phyloP scores from a whole-genome alignment of 2,888 invertebrate species.

The Priocnemis perturbator region DNA sequence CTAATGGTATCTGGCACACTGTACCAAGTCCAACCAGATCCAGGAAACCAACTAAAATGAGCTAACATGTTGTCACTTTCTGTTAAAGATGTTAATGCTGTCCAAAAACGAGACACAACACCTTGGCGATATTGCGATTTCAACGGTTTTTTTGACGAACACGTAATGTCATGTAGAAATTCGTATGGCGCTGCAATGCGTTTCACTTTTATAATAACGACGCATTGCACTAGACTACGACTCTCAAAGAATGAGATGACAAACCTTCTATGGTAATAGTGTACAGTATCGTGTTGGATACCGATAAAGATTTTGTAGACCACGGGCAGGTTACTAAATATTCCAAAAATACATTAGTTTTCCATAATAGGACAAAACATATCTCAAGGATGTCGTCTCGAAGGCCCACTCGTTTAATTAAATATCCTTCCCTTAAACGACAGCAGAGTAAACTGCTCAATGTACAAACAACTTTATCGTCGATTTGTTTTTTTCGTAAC shows the following conservation, averaged over 20 bases:
- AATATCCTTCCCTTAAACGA: slow-evolving; percentile 85
- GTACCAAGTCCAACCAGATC: slow-evolving; percentile 78
- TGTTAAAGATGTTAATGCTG: slow-evolving; percentile 80
- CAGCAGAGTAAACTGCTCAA: slow-evolving; percentile 83
- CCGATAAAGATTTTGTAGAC: slow-evolving; percentile 76
- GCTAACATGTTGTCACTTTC: slow-evolving; percentile 82
- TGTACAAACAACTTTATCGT: slow-evolving; percentile 80
- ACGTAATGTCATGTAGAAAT: slow-evolving; percentile 85
- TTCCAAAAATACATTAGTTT: slow-evolving; percentile 83
- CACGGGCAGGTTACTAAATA: slow-evolving; percentile 80
- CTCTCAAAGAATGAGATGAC: slow-evolving; percentile 1
- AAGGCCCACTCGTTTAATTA: slow-evolving; percentile 76
- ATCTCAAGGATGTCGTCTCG: slow-evolving; percentile 80
- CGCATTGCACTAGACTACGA: neutral
- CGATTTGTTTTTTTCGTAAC: slow-evolving; percentile 80
- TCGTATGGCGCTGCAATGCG: slow-evolving; percentile 80
- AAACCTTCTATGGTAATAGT: slow-evolving; percentile 75
- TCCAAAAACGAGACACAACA: slow-evolving; percentile 82
- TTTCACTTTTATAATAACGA: neutral
- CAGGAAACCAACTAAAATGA: slow-evolving; percentile 83
- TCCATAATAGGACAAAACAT: slow-evolving; percentile 83
- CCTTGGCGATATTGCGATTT: slow-evolving; percentile 81
- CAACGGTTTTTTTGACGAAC: slow-evolving; percentile 79
- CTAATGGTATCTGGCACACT: slow-evolving; percentile 83
- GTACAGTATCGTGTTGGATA: slow-evolving; percentile 73